A percentile compares a stretch with the other conserved stretches of the same genome.
Conservation (phyloP, 2,888 invertebrate genomes). For the Ellobium chinense region DNA sequence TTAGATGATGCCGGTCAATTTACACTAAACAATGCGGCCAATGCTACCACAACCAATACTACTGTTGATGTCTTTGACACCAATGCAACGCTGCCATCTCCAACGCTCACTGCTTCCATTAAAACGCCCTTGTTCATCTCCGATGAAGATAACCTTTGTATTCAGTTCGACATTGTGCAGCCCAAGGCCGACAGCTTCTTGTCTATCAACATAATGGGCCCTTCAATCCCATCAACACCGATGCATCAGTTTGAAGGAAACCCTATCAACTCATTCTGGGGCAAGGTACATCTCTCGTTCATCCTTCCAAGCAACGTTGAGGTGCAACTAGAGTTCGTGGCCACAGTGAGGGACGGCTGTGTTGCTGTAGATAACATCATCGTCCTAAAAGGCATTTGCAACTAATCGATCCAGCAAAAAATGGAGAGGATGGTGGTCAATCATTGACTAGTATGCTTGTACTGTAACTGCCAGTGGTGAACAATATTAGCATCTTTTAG, state of each 20-base stretch:
- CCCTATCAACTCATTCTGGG: no score
- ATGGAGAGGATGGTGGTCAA: no score
- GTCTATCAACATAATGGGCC: background rate
- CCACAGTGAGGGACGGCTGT: background rate
- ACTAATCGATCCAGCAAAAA: no score
- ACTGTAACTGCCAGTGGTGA: no score
- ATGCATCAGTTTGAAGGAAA: background rate
- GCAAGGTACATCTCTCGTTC: background rate
- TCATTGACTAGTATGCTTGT: no score
- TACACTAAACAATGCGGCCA: no score
- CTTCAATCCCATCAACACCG: no score
- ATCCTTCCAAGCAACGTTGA: background rate
- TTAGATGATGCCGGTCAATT: no score
- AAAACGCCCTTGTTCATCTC: background rate
- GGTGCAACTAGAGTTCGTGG: conserved; percentile 16
- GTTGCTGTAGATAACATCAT: conserved; percentile 11
- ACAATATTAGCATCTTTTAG: no score
- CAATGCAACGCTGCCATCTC: background rate
- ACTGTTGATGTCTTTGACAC: background rate
- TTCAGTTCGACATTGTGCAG: background rate
- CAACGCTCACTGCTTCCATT: background rate
- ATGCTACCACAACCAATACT: background rate
- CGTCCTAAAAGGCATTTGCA: background rate
- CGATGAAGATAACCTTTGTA: background rate
- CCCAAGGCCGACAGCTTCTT: background rate